phyloP scores from a whole-genome alignment of 2,113 vertebrate genomes.

The Scophthalmus maximus region DNA sequence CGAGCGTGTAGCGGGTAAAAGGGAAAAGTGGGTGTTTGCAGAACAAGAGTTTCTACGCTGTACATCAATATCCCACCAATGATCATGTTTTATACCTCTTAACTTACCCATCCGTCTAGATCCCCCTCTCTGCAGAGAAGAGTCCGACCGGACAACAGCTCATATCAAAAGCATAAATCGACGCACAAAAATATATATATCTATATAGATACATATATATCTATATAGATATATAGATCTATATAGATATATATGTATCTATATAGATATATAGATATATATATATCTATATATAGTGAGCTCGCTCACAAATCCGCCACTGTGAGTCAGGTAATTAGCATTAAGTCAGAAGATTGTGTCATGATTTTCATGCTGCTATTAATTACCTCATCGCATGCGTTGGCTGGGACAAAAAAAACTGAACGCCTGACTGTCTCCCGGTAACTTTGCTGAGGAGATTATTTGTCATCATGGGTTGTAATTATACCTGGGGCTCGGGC shows the following conservation, averaged over 20 bases:
- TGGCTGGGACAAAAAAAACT: constrained; percentile 41
- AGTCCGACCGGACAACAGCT: constrained; percentile 11
- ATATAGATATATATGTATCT: too few species aligned
- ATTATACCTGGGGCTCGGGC: constrained; percentile 62
- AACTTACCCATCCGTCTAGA: neutral
- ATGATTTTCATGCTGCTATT: constrained; percentile 69
- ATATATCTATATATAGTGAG: constrained; percentile 24
- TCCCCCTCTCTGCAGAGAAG: neutral
- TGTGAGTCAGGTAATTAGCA: constrained; percentile 62
- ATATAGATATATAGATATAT: too few species aligned
- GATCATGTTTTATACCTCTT: too few species aligned
- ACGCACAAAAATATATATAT: too few species aligned
- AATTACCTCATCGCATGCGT: constrained; percentile 63
- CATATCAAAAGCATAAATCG: too few species aligned
- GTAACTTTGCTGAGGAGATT: constrained; percentile 63
- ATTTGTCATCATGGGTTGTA: constrained; percentile 67
- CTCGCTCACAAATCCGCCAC: constrained; percentile 45
- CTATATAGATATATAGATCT: too few species aligned
- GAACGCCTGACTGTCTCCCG: constrained; percentile 46
- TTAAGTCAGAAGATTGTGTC: constrained; percentile 55
- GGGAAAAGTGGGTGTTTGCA: neutral
- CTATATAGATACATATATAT: too few species aligned
- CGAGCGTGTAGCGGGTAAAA: neutral
- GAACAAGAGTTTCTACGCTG: too few species aligned
- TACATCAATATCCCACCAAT: neutral